These are phyloP conservation scores for Drepanosiphum platanoidis DNA, from an alignment of 2,888 invertebrate species.

Conservation along the genomic window DNA sequence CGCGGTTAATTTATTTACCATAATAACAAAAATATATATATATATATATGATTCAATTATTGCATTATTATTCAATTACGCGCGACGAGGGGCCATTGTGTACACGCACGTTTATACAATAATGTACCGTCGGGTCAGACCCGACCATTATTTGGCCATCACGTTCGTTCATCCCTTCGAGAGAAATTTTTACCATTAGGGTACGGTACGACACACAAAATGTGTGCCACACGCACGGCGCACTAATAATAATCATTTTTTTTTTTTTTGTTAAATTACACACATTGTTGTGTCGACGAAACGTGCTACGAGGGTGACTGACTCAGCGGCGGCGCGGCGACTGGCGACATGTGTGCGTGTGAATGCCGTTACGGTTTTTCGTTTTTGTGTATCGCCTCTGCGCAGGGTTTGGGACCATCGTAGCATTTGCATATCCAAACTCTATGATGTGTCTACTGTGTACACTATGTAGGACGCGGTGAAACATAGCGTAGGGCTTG, in stretches of 20 bases:
- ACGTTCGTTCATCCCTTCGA: neutral
- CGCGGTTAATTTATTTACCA: conserved; percentile 38
- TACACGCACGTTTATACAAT: neutral
- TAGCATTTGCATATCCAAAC: too few species aligned
- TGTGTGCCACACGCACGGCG: neutral
- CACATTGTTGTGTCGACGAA: conserved; percentile 20
- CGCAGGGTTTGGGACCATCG: too few species aligned
- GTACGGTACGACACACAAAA: neutral
- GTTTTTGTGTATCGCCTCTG: neutral
- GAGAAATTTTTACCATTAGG: neutral
- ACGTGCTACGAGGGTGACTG: conserved; percentile 16
- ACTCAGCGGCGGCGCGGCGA: neutral
- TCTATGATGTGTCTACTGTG: too few species aligned
- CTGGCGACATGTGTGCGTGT: conserved; percentile 11
- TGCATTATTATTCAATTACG: conserved; percentile 56
- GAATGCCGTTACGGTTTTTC: conserved; percentile 41
- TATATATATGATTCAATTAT: conserved; percentile 46
- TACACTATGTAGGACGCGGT: too few species aligned
- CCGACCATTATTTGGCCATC: neutral
- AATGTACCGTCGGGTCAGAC: neutral
- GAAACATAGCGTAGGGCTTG: too few species aligned
- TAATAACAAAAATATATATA: neutral
- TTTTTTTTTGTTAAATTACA: conserved; percentile 23
- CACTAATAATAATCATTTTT: conserved; percentile 10
- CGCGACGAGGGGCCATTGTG: conserved; percentile 40